Conservation (phyloP, 1,140 invertebrate genomes). For the Nylanderia fulva region DNA sequence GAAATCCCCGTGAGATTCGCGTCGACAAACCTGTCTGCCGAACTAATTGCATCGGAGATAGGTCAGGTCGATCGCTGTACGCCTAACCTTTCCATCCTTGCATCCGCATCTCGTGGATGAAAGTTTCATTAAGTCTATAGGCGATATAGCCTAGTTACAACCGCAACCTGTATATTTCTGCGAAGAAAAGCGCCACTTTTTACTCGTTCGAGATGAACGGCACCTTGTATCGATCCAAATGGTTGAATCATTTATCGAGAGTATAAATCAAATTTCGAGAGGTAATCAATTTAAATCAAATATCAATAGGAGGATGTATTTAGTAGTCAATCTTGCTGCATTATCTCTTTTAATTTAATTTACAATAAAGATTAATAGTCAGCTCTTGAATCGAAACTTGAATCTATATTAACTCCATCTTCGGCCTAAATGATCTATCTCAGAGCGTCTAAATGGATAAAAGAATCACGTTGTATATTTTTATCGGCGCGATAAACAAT, state of each 20-base stretch:
- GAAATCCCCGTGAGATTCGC: background rate
- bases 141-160: background rate
- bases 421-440: background rate
- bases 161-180: conserved; percentile 22
- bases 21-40: conserved; percentile 26
- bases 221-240: conserved; percentile 23
- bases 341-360: conserved; percentile 1
- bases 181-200: conserved; percentile 47
- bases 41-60: conserved; percentile 63
- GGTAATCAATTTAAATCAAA: conserved; percentile 26
- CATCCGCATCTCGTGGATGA: conserved; percentile 53
- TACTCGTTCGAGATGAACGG: conserved; percentile 9
- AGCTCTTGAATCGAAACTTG: background rate
- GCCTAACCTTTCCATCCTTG: conserved; percentile 62
- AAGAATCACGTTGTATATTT: background rate
- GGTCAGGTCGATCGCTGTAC: conserved; percentile 49
- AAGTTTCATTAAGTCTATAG: conserved; percentile 66
- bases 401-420: background rate
- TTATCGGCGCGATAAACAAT: background rate
- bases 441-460: background rate
- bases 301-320: background rate
- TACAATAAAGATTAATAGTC: background rate
- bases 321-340: background rate
- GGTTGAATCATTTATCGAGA: conserved; percentile 8
- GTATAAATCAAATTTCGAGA: conserved; percentile 44